Conservation (phyloP, 35 echinoderm and acorn worm species). For the Lytechinus pictus region DNA sequence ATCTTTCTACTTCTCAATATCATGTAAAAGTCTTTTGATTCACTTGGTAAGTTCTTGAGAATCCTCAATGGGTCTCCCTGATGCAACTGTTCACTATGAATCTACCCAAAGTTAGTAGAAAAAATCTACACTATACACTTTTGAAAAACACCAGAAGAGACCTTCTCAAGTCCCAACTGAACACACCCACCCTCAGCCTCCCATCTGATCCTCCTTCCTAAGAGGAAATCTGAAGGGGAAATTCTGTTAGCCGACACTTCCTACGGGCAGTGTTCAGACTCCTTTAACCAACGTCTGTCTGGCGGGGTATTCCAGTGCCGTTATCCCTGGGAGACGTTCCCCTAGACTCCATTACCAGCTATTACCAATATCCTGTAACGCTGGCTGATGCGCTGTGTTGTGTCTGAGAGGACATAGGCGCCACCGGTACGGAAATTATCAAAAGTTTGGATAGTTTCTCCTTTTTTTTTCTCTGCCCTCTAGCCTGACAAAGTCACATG, state of each 20-base stretch:
- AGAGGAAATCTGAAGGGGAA: slow-evolving; percentile 18
- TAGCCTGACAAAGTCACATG: neutral
- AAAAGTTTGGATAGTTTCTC: neutral
- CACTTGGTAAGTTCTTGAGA: too few relatives aligned
- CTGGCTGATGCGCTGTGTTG: neutral
- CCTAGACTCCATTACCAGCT: slow-evolving; percentile 1
- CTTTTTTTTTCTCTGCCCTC: neutral
- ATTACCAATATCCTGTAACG: neutral
- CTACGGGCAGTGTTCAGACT: neutral
- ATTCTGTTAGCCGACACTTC: slow-evolving; percentile 31
- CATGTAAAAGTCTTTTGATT: too few relatives aligned
- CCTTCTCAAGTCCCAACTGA: neutral
- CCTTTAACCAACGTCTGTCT: neutral
- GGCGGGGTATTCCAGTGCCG: neutral
- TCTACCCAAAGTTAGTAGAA: too few relatives aligned
- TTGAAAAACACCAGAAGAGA: too few relatives aligned
- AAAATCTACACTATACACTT: too few relatives aligned
- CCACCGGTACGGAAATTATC: neutral
- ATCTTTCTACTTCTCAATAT: too few relatives aligned
- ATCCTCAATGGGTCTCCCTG: too few relatives aligned
- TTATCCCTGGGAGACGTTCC: neutral
- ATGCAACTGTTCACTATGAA: too few relatives aligned
- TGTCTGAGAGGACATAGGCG: neutral
- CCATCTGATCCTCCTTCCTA: slow-evolving; percentile 16
- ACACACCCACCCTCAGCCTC: slow-evolving; percentile 32